These are phyloP conservation scores for Patella ulyssiponensis DNA, from an alignment of 2,888 invertebrate genomes.

Conservation along the genomic window DNA sequence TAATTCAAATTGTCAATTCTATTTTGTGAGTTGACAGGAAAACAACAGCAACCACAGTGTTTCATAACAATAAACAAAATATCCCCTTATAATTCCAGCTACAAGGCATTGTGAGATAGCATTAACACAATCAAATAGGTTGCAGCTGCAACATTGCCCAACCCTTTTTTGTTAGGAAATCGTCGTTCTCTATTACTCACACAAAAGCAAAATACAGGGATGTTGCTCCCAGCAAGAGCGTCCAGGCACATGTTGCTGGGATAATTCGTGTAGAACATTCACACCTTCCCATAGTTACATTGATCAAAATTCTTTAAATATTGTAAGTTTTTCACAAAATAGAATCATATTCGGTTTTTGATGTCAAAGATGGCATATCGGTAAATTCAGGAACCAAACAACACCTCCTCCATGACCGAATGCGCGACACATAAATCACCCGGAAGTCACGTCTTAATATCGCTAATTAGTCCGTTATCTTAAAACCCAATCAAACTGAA, in stretches of 20 bases:
- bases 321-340: slow-evolving; percentile 27
- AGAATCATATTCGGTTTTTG: slow-evolving; percentile 18
- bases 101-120: too few species aligned
- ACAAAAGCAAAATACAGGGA: slow-evolving; percentile 96
- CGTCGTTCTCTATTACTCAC: slow-evolving; percentile 80
- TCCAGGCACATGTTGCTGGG: slow-evolving; percentile 99
- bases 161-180: slow-evolving; percentile 17
- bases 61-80: too few species aligned
- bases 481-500: not conserved
- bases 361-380: slow-evolving; percentile 50
- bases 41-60: too few species aligned
- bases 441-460: not conserved
- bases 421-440: slow-evolving; percentile 15
- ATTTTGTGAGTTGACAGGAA: too few species aligned
- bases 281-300: slow-evolving; percentile 58
- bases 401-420: slow-evolving; percentile 32
- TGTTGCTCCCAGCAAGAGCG: slow-evolving; percentile 92
- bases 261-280: slow-evolving; percentile 64
- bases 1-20: too few species aligned
- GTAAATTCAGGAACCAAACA: slow-evolving; percentile 38
- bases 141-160: slow-evolving; percentile 6
- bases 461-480: not conserved
- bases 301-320: slow-evolving; percentile 28
- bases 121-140: too few species aligned
- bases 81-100: too few species aligned